Conservation (phyloP, 2,113 vertebrate species). For the Erythrolamprus reginae region DNA sequence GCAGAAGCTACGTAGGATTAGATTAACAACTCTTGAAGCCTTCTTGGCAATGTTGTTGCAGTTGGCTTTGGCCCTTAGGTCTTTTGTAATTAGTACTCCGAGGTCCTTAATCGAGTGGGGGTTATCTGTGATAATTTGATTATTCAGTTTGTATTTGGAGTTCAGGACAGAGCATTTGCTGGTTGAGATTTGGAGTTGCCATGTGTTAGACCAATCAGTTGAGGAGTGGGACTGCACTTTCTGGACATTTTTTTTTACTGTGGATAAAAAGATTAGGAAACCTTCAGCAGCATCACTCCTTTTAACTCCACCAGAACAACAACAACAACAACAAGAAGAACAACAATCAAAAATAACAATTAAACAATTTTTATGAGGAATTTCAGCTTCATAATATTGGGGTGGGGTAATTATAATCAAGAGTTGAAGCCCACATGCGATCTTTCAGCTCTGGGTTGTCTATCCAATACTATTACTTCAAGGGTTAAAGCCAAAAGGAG, state of each 20-base stretch:
- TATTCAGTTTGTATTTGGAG: too few relatives aligned
- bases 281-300: background rate
- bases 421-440: background rate
- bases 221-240: background rate
- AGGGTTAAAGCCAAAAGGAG: background rate
- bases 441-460: background rate
- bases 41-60: too few relatives aligned
- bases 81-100: too few relatives aligned
- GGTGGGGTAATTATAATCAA: background rate
- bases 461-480: background rate
- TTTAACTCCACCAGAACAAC: background rate
- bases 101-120: too few relatives aligned
- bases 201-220: too few relatives aligned
- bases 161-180: too few relatives aligned
- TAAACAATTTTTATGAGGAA: background rate
- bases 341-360: background rate
- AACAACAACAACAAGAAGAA: background rate
- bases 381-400: background rate
- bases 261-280: background rate
- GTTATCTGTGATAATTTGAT: too few relatives aligned
- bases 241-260: background rate
- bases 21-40: too few relatives aligned
- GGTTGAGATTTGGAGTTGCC: too few relatives aligned
- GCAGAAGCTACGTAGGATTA: too few relatives aligned
- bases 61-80: too few relatives aligned